Evolutionary conservation across 2,113 vertebrate species (phyloP), one percentile per base, ranked within the genome.

Genomic region (Bubo bubo): DNA sequence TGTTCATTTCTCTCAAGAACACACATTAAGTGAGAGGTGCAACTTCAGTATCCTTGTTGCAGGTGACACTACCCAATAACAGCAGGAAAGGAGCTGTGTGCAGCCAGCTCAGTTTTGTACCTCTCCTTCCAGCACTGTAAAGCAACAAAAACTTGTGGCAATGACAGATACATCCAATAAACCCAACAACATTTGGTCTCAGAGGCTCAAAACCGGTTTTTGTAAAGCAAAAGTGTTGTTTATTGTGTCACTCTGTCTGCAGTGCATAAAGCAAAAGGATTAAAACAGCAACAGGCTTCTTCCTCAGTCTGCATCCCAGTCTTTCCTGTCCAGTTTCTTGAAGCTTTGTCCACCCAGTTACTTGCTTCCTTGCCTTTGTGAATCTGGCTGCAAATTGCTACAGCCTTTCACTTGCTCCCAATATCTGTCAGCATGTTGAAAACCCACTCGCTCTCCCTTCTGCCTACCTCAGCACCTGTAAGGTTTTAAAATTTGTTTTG

Each of bases 241-340:
- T 79, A 32, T 72, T 58, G 39, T 45, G 14, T 52, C 16, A 7
- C 2, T 77, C 8, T 53, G 2, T 35, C 70, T 67, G 52, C 52
- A 63, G 37, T 43, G n/a, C 37, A 21, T 41, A 64, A 81, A 90
- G 4, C 8, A 60, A 56, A 93, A 74, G 20, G 0, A 67, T 75
- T 37, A 67, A 71, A 63, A 28, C 11, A 66, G 2, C 18, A 56
- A 56, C 3, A 4, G 17, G 4, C 47, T 95, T 74, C 32, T 32
- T 30, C 8, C 3, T 75, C 39, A 45, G 16, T 14, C 27, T 66
- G 19, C 30, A 45, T 2, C 4, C 5, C 21, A 23, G 0, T 45
- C 26, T 62, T 58, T 82, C 37, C 76, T 28, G 34, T 63, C 1
- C n/a, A 21, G 5, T 53, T 37, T n/a, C 27, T 53, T 35, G 16